A percentile compares a stretch with the other conserved stretches of the same genome.
Conservation (phyloP, 2,888 invertebrate genomes). For the Ophion slaviceki region DNA sequence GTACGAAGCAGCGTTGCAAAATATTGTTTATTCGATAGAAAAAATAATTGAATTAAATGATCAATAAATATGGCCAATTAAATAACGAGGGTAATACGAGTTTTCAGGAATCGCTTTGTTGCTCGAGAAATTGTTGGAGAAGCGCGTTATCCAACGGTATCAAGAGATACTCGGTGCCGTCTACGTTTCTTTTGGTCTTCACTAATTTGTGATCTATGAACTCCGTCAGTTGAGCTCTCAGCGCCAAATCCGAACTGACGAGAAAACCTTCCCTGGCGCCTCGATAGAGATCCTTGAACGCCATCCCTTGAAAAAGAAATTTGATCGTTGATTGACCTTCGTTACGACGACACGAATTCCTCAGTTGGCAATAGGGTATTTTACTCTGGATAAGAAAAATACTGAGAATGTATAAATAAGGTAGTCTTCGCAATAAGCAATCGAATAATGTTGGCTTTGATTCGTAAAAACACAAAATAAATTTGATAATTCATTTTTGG, state of each 20-base stretch:
- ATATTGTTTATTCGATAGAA: slow-evolving; percentile 32
- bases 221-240: slow-evolving; percentile 96
- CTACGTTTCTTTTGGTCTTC: slow-evolving; percentile 90
- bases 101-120: slow-evolving; percentile 81
- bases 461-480: too few species aligned
- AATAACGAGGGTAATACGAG: slow-evolving; percentile 7
- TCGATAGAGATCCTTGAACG: slow-evolving; percentile 94
- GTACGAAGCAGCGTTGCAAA: slow-evolving; percentile 37
- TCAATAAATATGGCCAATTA: slow-evolving; percentile 27
- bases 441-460: too few species aligned
- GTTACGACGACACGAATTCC: slow-evolving; percentile 24
- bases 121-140: slow-evolving; percentile 91
- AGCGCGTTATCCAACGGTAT: slow-evolving; percentile 91
- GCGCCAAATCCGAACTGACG: slow-evolving; percentile 95
- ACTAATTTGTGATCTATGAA: slow-evolving; percentile 97
- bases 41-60: slow-evolving; percentile 1
- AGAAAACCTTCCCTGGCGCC: slow-evolving; percentile 94
- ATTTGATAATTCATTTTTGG: too few species aligned
- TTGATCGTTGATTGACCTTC: background rate
- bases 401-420: too few species aligned
- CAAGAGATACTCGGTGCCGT: slow-evolving; percentile 92
- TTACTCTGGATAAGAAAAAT: too few species aligned
- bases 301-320: slow-evolving; percentile 87
- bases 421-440: too few species aligned
- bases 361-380: background rate